phyloP scores from a whole-genome alignment of 1,140 invertebrate species.

The Papilio glaucus region DNA sequence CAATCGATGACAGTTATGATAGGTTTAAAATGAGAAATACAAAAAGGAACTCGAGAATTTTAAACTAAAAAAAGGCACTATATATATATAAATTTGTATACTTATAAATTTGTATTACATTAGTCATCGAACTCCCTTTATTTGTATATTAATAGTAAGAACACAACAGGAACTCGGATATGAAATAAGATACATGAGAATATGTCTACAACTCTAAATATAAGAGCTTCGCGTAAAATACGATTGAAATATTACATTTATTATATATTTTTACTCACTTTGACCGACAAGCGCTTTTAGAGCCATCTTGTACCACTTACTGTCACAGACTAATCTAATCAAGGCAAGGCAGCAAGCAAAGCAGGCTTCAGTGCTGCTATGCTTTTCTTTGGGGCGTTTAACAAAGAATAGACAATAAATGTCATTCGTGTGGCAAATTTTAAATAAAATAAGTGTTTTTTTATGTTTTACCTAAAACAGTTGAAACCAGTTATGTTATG shows the following conservation, averaged over 20 bases:
- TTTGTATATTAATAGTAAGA: neutral
- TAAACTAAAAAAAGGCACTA: neutral
- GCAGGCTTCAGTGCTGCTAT: neutral
- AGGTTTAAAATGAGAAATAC: neutral
- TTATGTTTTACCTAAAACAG: neutral
- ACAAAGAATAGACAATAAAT: neutral
- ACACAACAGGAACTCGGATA: neutral
- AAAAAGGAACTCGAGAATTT: neutral
- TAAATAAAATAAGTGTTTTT: neutral
- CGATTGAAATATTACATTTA: conserved; percentile 27
- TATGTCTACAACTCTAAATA: neutral
- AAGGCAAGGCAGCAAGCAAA: too few relatives aligned
- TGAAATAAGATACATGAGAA: neutral
- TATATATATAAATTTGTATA: neutral
- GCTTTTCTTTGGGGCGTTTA: neutral
- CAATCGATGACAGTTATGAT: neutral
- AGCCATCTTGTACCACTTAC: conserved; percentile 85
- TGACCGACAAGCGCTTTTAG: conserved; percentile 87
- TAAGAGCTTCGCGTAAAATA: neutral
- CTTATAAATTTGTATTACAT: conserved; percentile 33
- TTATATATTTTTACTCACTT: conserved; percentile 84
- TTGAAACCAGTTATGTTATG: neutral
- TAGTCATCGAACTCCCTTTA: conserved; percentile 27
- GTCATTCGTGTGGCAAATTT: too few relatives aligned
- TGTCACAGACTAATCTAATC: conserved; percentile 43